Evolutionary conservation across 2,113 vertebrate genomes (phyloP), one percentile per base, ranked within the genome.

Genomic region (Gymnogyps californianus): DNA sequence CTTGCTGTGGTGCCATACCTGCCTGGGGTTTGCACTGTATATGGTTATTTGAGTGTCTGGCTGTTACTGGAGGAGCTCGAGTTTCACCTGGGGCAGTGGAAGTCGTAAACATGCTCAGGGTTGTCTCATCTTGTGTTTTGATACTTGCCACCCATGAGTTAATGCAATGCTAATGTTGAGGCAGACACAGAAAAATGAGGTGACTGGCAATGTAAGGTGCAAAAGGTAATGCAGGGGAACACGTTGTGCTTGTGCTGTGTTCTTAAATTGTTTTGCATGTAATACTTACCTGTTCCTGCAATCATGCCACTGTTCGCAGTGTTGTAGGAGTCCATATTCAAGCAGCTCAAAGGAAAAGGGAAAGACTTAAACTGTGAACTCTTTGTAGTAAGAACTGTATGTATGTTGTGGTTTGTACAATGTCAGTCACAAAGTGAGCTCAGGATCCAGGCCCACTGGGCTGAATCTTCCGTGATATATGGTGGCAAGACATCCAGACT

Each of bases 301-400:
- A 1, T 72, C 13, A 1, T 12, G 34, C 36, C 6, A 1, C 38
- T 44, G 28, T 36, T 70, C 0, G 0, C 25, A 8, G 65, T 5
- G 1, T 26, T 61, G 8, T 22, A 14, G 22, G 42, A 62, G 71
- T 34, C 42, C 0, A 0, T 46, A 12, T 51, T 67, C 52, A 55
- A 47, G 57, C 20, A 82, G 22, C 59, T 70, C 28, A 49, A 20
- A 80, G 58, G 58, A 81, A 62, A 46, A 70, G 59, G 34, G 51
- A 28, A 52, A 79, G 38, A 17, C 22, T 72, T 74, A 11, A 80
- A 57, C 59, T 57, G n/a, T 82, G 26, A 72, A 32, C 14, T 66
- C 14, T 29, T 32, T 47, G 16, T 36, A 72, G 21, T 49, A n/a
- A 74, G 54, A 77, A 20, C 34, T 62, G 8, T 42, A 29, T 24